Evolutionary conservation across 2,113 vertebrate species (phyloP).

Genomic region (Corvus moneduloides): DNA sequence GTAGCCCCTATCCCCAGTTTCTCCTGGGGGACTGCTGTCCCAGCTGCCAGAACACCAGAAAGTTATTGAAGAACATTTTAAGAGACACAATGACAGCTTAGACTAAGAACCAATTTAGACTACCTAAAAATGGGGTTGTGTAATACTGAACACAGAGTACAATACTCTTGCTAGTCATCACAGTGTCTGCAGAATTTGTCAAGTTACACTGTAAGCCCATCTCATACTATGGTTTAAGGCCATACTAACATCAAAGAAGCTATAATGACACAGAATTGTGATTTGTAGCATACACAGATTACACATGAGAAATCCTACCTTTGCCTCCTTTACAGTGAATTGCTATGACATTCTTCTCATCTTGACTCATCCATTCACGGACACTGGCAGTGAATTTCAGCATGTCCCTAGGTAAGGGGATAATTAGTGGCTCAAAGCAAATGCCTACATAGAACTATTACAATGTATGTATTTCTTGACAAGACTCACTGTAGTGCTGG

Average conservation of each 20-base stretch:
- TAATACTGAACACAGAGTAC: not conserved
- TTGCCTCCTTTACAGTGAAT: slow-evolving; percentile 98
- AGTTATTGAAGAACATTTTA: not conserved
- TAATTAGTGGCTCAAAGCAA: not conserved
- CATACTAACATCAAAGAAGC: not conserved
- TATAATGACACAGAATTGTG: rapidly evolving
- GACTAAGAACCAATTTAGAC: not conserved
- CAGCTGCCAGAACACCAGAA: not conserved
- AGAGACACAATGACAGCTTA: not conserved
- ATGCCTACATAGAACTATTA: not conserved
- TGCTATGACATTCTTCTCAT: slow-evolving; percentile 82
- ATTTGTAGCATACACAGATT: not conserved
- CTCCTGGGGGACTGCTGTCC: not conserved
- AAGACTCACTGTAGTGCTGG: slow-evolving; percentile 85
- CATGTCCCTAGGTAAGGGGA: slow-evolving; percentile 81
- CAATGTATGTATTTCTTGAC: rapidly evolving
- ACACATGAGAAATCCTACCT: slow-evolving; percentile 71
- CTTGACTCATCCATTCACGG: slow-evolving; percentile 85
- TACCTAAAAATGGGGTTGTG: not conserved
- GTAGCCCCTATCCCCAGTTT: not conserved
- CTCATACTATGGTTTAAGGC: not conserved
- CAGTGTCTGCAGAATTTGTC: not conserved
- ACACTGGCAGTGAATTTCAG: slow-evolving; percentile 84
- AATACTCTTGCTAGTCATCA: not conserved
- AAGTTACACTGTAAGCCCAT: not conserved